These are phyloP conservation scores for Auanema sp. DNA, from an alignment of 2,888 invertebrate genomes.

Conservation along the genomic window DNA sequence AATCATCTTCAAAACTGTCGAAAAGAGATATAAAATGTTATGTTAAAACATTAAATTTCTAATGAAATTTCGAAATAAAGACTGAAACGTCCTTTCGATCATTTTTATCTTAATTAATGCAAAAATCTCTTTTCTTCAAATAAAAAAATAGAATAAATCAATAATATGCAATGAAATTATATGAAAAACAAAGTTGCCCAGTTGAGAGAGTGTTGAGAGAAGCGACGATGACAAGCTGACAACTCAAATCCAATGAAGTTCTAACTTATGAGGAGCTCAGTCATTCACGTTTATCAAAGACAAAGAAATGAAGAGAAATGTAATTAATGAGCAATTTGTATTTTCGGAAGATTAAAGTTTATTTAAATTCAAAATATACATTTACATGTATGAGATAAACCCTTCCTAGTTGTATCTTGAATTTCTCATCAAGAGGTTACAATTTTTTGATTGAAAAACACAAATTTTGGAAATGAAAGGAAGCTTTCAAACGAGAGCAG, in stretches of 20 bases:
- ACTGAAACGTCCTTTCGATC: no score
- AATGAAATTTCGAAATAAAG: no score
- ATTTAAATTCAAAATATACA: constrained; percentile 3
- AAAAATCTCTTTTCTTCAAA: not conserved
- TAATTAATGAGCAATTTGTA: not conserved
- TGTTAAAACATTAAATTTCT: no score
- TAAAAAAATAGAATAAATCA: not conserved
- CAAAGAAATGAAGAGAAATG: not conserved
- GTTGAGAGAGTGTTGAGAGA: constrained; percentile 3
- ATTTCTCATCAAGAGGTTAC: not conserved
- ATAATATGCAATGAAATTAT: not conserved
- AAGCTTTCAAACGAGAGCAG: not conserved
- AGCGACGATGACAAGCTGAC: not conserved
- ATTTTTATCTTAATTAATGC: not conserved
- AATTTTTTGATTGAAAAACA: constrained; percentile 5
- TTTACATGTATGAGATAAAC: not conserved
- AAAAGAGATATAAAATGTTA: no score
- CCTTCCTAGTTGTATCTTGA: no score
- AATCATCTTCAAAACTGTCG: no score
- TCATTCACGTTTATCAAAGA: not conserved
- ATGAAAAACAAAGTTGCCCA: not conserved
- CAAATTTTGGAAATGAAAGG: constrained; percentile 3
- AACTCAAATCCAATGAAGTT: not conserved
- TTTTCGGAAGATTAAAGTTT: not conserved
- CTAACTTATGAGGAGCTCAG: not conserved